These are phyloP conservation scores for Caradrina clavipalpis DNA, from an alignment of 2,888 invertebrate species.

Conservation along the genomic window DNA sequence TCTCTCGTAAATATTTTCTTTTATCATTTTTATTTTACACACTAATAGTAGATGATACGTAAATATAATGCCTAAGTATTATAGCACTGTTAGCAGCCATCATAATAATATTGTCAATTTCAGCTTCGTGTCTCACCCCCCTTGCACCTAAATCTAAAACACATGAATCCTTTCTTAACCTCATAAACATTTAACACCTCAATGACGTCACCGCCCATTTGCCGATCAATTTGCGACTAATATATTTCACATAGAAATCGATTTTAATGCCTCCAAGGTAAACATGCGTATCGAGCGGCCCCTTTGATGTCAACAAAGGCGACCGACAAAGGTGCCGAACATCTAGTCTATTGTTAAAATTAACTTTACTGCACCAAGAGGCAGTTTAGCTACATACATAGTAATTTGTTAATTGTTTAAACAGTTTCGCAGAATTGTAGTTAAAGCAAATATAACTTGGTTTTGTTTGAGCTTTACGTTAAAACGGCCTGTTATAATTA, in stretches of 20 bases:
- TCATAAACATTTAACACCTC: constrained; percentile 54
- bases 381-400: constrained; percentile 44
- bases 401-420: constrained; percentile 59
- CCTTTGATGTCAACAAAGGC: constrained; percentile 83
- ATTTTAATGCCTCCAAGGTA: constrained; percentile 78
- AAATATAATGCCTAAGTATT: too few species aligned
- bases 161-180: constrained; percentile 17
- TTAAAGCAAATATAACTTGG: constrained; percentile 19
- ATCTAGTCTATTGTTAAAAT: constrained; percentile 72
- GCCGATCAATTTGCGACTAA: constrained; percentile 74
- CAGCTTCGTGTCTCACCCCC: too few species aligned
- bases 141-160: background rate
- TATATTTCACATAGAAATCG: constrained; percentile 78
- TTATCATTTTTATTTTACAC: too few species aligned
- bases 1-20: too few species aligned
- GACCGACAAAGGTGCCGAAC: constrained; percentile 84
- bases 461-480: constrained; percentile 26
- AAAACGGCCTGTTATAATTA: constrained; percentile 2
- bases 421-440: constrained; percentile 37
- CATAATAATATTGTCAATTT: too few species aligned
- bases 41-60: too few species aligned
- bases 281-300: constrained; percentile 81
- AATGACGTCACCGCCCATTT: constrained; percentile 61
- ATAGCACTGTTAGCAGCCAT: too few species aligned
- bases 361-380: constrained; percentile 65